Evolutionary conservation across 2,113 vertebrate genomes (phyloP), one percentile per base, ranked within the genome.

Genomic region (Peromyscus californicus): DNA sequence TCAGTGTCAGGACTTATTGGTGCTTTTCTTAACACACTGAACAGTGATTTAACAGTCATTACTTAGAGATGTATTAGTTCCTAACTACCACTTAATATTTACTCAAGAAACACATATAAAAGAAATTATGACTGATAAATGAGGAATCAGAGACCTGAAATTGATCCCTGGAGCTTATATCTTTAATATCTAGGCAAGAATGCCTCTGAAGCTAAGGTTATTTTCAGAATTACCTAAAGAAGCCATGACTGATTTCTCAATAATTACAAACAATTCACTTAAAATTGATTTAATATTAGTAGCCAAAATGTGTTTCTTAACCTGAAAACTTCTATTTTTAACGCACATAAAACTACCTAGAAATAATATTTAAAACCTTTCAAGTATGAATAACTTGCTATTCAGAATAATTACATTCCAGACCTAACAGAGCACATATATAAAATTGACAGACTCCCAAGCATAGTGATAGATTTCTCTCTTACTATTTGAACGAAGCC

Each of bases 71-170:
- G 22, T 69, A 17, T 57, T 79, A 69, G 24, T 91, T 87, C 7
- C 51, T 94, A 82, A 83, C 19, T 39, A 92, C 67, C 63, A 83
- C 84, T 92, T 95, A 85, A 86, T 69, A 96, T 95, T 96, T 96
- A 92, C 29, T 90, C n/a, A 95, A 83, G 39, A 94, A 97, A 79
- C 13, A 84, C 10, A 85, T 11, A 95, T 36, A 39, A 92, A 97
- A 94, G 90, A 94, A 93, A 86, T 61, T 59, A 86, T 70, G 63
- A 97, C 51, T 79, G 13, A 67, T 87, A 63, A 76, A 86, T 57
- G 4, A 54, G 22, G 17, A 93, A 94, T 75, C 33, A 88, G 89
- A 90, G 48, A 83, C 2, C 33, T 91, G 48, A 1, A 89, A 95
- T 24, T 51, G 7, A 97, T 78, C 16, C 4, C 51, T 67, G 48